Evolutionary conservation across 2,113 vertebrate genomes (phyloP).

Genomic region (Hippocampus guttulatus): DNA sequence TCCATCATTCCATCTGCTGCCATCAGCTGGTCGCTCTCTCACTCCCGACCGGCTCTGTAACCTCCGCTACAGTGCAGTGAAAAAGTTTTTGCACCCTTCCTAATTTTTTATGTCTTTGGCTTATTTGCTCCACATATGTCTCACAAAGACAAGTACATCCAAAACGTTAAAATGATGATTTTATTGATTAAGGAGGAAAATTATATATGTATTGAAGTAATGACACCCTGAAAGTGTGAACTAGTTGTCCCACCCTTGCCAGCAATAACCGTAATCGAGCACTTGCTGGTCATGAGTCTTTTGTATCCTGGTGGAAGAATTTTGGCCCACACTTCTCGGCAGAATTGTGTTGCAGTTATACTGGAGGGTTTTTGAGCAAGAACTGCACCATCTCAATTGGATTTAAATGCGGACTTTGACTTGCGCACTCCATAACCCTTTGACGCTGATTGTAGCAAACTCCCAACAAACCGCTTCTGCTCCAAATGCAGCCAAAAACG

Average conservation of each 20-base stretch:
- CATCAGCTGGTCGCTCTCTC: constrained; percentile 59
- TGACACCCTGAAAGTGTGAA: not conserved
- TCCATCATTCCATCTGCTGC: constrained; percentile 64
- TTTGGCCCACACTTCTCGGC: not conserved
- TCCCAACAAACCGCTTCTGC: no score
- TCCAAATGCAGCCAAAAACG: no score
- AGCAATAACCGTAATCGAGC: not conserved
- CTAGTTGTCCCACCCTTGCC: not conserved
- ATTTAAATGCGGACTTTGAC: not conserved
- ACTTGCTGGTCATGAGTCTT: not conserved
- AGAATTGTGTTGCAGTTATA: not conserved
- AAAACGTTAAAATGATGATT: no score
- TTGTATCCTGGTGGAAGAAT: no score
- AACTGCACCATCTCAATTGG: not conserved
- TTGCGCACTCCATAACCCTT: not conserved
- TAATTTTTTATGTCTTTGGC: not conserved
- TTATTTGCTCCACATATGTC: not conserved
- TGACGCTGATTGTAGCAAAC: no score
- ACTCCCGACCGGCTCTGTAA: constrained; percentile 47
- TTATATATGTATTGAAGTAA: not conserved
- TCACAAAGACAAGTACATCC: no score
- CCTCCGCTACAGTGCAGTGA: constrained; percentile 39
- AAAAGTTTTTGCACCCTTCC: not conserved
- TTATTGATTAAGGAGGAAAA: not conserved
- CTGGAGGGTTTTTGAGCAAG: not conserved